phyloP scores from a whole-genome alignment of 2,113 vertebrate genomes.

The Hydrolagus affinis region DNA sequence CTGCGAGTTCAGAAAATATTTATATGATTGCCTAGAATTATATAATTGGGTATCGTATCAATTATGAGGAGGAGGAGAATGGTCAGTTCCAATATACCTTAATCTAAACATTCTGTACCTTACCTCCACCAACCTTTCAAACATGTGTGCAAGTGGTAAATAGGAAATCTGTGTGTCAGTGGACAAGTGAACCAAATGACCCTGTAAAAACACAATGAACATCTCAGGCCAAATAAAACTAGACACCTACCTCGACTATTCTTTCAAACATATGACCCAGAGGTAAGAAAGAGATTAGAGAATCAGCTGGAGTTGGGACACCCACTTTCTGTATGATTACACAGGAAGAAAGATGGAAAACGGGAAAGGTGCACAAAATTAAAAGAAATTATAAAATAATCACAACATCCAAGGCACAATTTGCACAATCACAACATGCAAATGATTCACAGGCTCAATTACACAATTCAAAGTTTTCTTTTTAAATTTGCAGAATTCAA shows the following conservation, averaged over 20 bases:
- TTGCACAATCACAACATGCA: not conserved
- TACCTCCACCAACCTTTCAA: conserved; percentile 63
- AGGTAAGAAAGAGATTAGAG: conserved; percentile 88
- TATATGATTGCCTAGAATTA: no score
- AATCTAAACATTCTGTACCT: conserved; percentile 30
- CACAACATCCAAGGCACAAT: no score
- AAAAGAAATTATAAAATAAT: conserved; percentile 9
- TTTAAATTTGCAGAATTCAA: no score
- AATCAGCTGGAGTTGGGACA: conserved; percentile 56
- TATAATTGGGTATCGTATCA: no score
- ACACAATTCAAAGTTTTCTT: not conserved
- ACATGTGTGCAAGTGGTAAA: conserved; percentile 67
- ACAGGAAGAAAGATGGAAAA: conserved; percentile 33
- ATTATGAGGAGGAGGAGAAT: no score
- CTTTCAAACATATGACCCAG: conserved; percentile 96
- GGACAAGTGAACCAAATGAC: conserved; percentile 37
- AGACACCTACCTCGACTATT: conserved; percentile 75
- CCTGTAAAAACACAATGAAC: conserved; percentile 49
- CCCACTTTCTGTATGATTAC: conserved; percentile 59
- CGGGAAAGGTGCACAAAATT: conserved; percentile 35
- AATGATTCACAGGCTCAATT: not conserved
- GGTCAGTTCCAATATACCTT: no score
- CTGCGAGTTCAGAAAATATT: no score
- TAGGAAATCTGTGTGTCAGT: conserved; percentile 55
- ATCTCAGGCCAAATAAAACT: conserved; percentile 35